phyloP scores from a whole-genome alignment of 2,797 vertebrate genomes.

The Channallabes apus region DNA sequence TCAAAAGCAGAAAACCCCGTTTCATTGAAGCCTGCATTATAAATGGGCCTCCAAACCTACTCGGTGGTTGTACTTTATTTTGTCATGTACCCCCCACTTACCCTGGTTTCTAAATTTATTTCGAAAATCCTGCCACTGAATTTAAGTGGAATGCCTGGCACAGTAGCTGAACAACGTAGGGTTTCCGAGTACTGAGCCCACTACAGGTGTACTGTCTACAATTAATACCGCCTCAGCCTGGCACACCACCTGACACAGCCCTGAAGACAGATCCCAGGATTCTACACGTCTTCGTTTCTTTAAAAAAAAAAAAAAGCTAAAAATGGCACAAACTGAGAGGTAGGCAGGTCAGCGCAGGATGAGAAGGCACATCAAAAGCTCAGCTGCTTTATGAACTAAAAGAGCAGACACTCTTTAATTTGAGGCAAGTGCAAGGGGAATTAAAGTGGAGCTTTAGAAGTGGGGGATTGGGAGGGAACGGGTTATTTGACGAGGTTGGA shows the following conservation, averaged over 20 bases:
- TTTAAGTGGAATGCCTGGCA: background rate
- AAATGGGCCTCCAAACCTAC: background rate
- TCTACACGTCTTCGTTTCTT: constrained; percentile 24
- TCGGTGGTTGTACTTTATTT: background rate
- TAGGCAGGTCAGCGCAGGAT: constrained; percentile 18
- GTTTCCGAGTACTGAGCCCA: background rate
- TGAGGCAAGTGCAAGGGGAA: constrained; percentile 20
- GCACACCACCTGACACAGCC: background rate
- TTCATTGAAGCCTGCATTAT: constrained; percentile 3
- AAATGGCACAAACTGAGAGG: constrained; percentile 16
- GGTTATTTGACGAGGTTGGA: background rate
- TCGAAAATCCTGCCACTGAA: background rate
- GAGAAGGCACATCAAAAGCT: constrained; percentile 17
- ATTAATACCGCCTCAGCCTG: background rate
- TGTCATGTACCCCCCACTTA: background rate
- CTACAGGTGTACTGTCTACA: background rate
- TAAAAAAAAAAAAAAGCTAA: constrained; percentile 7
- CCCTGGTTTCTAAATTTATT: background rate
- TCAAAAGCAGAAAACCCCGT: background rate
- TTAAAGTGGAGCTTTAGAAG: constrained; percentile 30
- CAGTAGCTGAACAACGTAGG: background rate
- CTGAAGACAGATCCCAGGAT: constrained; percentile 27
- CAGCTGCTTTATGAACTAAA: constrained; percentile 16
- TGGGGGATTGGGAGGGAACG: too few species aligned
- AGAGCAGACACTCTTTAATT: constrained; percentile 23